A percentile compares a stretch with the other conserved stretches of the same genome.
Conservation (phyloP, 2,888 invertebrate genomes). For the Geophilus truncorum region DNA sequence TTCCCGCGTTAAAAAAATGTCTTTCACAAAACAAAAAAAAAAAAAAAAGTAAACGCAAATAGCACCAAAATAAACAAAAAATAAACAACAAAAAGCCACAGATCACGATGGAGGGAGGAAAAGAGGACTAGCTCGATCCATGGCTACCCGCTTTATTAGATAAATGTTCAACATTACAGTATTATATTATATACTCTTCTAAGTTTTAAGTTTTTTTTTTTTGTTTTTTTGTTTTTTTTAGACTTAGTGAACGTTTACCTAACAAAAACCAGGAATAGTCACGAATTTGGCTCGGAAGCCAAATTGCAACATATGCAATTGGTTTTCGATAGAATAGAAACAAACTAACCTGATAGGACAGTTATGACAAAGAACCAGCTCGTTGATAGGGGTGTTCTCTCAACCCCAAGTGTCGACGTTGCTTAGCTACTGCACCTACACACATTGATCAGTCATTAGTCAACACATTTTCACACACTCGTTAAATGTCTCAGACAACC, state of each 20-base stretch:
- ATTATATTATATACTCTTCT: too few species aligned
- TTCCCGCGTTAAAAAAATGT: constrained; percentile 19
- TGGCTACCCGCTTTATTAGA: neutral
- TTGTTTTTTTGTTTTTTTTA: neutral
- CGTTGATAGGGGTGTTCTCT: constrained; percentile 98
- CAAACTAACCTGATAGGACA: constrained; percentile 37
- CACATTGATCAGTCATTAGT: constrained; percentile 34
- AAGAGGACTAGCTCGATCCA: neutral
- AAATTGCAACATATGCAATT: neutral
- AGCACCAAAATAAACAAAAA: constrained; percentile 14
- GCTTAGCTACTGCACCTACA: constrained; percentile 76
- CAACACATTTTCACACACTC: constrained; percentile 17
- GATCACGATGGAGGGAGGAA: neutral
- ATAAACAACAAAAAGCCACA: neutral
- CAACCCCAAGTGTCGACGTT: constrained; percentile 76
- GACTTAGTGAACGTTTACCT: neutral
- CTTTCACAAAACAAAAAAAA: neutral
- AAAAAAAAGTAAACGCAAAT: too few species aligned
- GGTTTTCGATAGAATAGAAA: constrained; percentile 28
- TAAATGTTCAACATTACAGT: neutral
- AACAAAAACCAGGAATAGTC: neutral
- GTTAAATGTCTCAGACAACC: neutral
- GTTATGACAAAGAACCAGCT: constrained; percentile 71
- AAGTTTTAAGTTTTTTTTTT: too few species aligned
- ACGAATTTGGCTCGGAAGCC: constrained; percentile 4